Evolutionary conservation across 2,888 invertebrate species (phyloP), one percentile per base, ranked within the genome.

Genomic region (Rhagophthalmus giganteus): DNA sequence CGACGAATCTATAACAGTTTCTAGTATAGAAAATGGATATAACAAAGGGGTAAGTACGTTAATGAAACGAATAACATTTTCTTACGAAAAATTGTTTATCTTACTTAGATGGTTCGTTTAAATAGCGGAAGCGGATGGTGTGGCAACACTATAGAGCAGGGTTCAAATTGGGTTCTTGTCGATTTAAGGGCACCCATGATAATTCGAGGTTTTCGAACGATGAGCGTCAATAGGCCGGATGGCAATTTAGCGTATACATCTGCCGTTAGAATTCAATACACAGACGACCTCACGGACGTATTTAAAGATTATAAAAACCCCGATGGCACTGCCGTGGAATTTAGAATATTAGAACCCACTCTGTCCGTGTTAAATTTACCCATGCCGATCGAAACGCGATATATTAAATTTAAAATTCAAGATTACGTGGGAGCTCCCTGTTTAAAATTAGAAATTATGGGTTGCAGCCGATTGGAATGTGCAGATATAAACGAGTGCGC

Each of bases 221-320:
- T 91, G 81, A 90, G 92, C 37, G 92, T 94, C 0, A 83, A 86
- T 65, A 81, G 93, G 54, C 81, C 83, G 10, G 91, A 93, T 64
- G 90, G 88, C 37, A 90, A 85, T 62, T 79, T 89, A 49, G 94
- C 94, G 0, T 94, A 91, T 66, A 92, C 94, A 5, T 90, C 93
- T 1, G 94, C 93, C 0, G 89, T 94, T 40, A 82, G 94, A 61
- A 86, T 92, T 63, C 86, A 91, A 73, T 94, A 92, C 70, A 88
- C 91, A 0, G 90, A 94, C 66, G 88, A 94, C 65, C 77, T 94
- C 53, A 91, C 93, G 0, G 94, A 95, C 68, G 79, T 86, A 0
- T 94, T 93, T 72, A 90, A 87, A 74, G 94, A 94, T 66, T 94
- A 94, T 70, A 87, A 91, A 1, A 94, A 94, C 70, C 91, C 93